phyloP scores from a whole-genome alignment of 2,113 vertebrate species.

The Oenanthe oenanthe region DNA sequence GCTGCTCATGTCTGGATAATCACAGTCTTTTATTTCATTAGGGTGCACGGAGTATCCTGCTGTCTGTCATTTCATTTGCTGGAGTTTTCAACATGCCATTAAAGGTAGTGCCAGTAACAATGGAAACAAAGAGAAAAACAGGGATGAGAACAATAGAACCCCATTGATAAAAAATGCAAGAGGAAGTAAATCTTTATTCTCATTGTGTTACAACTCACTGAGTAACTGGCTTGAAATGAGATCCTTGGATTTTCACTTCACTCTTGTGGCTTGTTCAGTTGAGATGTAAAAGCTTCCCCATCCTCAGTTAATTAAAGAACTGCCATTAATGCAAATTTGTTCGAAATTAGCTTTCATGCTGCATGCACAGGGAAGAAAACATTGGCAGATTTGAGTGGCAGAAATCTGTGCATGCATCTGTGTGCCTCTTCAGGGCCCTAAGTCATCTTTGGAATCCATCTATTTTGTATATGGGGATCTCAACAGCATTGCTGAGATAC shows the following conservation, averaged over 20 bases:
- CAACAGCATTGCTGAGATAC: neutral
- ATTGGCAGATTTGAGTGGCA: neutral
- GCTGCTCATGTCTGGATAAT: neutral
- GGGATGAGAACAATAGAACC: neutral
- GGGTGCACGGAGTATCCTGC: neutral
- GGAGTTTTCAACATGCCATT: neutral
- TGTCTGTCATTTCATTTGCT: neutral
- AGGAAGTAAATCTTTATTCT: neutral
- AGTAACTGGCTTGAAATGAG: neutral
- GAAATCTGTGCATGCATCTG: neutral
- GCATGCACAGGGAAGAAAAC: neutral
- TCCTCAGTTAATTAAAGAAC: neutral
- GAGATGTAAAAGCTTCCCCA: neutral
- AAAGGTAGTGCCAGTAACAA: neutral
- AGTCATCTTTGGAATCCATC: neutral
- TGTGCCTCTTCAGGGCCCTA: neutral
- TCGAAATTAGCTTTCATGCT: neutral
- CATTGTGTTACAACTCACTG: neutral
- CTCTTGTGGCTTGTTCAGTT: neutral
- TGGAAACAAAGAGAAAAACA: neutral
- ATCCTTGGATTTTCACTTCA: conserved; percentile 3
- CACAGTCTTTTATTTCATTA: neutral
- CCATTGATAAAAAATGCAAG: neutral
- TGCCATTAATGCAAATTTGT: conserved; percentile 3
- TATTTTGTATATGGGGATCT: neutral